A percentile compares a stretch with the other conserved stretches of the same genome.
Conservation (phyloP, 2,797 vertebrate species). For the Trematomus bernacchii region DNA sequence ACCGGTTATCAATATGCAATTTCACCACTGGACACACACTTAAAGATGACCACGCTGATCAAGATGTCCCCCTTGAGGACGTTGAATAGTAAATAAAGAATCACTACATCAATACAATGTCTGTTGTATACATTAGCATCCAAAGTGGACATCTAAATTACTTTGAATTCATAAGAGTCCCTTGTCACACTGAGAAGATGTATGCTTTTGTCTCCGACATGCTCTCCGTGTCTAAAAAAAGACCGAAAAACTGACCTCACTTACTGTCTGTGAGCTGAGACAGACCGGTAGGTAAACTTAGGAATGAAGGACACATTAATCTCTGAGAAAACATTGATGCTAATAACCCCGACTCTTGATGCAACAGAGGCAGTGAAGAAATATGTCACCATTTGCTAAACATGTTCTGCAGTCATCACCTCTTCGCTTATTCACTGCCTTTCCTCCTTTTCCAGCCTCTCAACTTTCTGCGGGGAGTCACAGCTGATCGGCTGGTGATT, state of each 20-base stretch:
- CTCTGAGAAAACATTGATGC: constrained; percentile 43
- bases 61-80: constrained; percentile 59
- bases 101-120: constrained; percentile 59
- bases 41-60: constrained; percentile 63
- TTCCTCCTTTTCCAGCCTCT: constrained; percentile 39
- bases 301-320: constrained; percentile 60
- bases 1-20: constrained; percentile 67
- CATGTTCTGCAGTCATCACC: constrained; percentile 51
- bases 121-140: constrained; percentile 79
- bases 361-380: constrained; percentile 63
- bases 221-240: constrained; percentile 30
- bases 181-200: constrained; percentile 57
- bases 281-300: constrained; percentile 52
- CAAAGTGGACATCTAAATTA: constrained; percentile 77
- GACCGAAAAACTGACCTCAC: constrained; percentile 37
- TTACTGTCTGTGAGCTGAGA: constrained; percentile 20
- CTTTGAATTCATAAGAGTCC: constrained; percentile 70
- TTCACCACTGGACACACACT: constrained; percentile 48
- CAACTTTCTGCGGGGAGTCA: constrained; percentile 67
- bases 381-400: constrained; percentile 58
- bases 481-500: constrained; percentile 72
- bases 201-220: constrained; percentile 48
- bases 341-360: constrained; percentile 52
- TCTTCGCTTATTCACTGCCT: constrained; percentile 33
- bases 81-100: constrained; percentile 72